Percentiles rank a stretch among this genome's conserved stretches.
These are phyloP conservation scores for Mormyrops boulengeri DNA, from an alignment of 2,797 vertebrate genomes.

Conservation along the genomic window DNA sequence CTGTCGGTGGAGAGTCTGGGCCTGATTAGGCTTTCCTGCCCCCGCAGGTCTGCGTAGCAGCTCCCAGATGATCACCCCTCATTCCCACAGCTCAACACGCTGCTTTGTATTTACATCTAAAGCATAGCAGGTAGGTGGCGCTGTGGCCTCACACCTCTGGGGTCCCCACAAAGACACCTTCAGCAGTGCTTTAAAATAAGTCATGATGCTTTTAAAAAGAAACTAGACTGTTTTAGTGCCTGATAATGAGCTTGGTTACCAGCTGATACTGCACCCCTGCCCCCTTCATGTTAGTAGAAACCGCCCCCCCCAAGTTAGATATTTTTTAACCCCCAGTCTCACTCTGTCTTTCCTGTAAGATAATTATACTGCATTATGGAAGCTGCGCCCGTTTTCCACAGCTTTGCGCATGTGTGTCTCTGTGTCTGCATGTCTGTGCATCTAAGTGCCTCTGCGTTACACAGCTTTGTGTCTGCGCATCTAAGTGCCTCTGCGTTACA, in stretches of 20 bases:
- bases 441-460: too few relatives aligned
- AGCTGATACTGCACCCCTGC: not conserved
- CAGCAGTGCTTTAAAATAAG: not conserved
- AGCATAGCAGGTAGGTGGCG: not conserved
- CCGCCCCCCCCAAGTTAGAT: not conserved
- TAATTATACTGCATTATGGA: not conserved
- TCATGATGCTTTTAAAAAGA: not conserved
- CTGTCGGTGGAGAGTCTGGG: not conserved
- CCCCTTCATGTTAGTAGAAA: not conserved
- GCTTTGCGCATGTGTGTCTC: not conserved
- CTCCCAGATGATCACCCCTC: not conserved
- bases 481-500: not conserved
- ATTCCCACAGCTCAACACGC: not conserved
- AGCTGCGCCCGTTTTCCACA: not conserved
- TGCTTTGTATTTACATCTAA: not conserved
- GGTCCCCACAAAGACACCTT: not conserved
- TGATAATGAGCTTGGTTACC: not conserved
- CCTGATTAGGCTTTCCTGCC: not conserved
- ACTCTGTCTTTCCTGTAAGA: not conserved
- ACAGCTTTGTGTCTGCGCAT: not conserved
- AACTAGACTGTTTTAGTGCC: not conserved
- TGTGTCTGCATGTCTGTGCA: not conserved
- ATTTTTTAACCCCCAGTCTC: not conserved
- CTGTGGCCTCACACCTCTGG: not conserved
- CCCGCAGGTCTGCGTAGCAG: not conserved